phyloP scores from a whole-genome alignment of 2,797 vertebrate genomes.

The Paramormyrops hopkinsi region DNA sequence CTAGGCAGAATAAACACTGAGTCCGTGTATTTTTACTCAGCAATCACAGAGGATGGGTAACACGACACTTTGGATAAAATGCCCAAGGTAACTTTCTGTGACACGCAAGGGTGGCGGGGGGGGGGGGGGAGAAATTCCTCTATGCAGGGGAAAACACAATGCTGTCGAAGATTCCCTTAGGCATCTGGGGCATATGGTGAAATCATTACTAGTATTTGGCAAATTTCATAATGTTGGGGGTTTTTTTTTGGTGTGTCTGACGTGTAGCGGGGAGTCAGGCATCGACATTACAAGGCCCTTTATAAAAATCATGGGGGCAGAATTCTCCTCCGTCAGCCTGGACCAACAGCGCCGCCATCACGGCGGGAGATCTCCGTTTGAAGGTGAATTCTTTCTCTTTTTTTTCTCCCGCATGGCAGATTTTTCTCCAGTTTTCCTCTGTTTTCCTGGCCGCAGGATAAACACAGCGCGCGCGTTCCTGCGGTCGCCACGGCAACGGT shows the following conservation, averaged over 20 bases:
- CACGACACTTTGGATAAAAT: conserved; percentile 27
- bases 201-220: background rate
- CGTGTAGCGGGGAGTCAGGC: background rate
- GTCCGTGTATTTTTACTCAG: conserved; percentile 26
- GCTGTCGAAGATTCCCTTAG: background rate
- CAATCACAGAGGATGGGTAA: conserved; percentile 31
- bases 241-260: background rate
- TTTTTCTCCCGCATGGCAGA: background rate
- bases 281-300: background rate
- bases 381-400: conserved; percentile 2
- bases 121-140: background rate
- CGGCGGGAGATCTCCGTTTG: background rate
- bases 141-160: background rate
- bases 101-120: background rate
- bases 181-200: background rate
- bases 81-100: conserved; percentile 21
- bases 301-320: background rate
- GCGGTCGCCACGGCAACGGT: conserved; percentile 77
- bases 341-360: background rate
- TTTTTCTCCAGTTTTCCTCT: conserved; percentile 44
- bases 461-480: conserved; percentile 86
- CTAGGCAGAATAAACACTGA: conserved; percentile 29
- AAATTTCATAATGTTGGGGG: background rate
- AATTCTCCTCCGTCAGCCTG: background rate
- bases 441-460: conserved; percentile 80